Conservation (phyloP, 1,140 invertebrate genomes). For the Temnothorax longispinosus region DNA sequence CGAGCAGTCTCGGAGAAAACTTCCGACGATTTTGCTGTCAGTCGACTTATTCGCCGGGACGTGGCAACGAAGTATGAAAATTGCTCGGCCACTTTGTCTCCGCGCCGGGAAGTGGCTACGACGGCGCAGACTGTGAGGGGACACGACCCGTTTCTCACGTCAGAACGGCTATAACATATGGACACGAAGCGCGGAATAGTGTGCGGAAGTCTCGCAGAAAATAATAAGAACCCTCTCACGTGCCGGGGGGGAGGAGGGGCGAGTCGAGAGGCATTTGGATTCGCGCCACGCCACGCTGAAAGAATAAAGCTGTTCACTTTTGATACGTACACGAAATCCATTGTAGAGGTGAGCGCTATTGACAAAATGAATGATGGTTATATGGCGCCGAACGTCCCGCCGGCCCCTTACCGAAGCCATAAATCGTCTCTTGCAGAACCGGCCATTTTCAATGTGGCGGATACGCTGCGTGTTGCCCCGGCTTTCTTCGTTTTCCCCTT, state of each 20-base stretch:
- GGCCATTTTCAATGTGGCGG: constrained; percentile 65
- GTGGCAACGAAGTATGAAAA: constrained; percentile 55
- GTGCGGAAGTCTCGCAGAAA: constrained; percentile 50
- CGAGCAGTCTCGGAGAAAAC: background rate
- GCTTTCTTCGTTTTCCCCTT: constrained; percentile 12
- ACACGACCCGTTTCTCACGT: constrained; percentile 55
- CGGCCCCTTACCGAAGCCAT: constrained; percentile 72
- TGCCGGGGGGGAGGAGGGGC: background rate
- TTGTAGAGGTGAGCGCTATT: constrained; percentile 79
- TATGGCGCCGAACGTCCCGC: constrained; percentile 78
- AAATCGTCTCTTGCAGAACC: constrained; percentile 78
- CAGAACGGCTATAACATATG: constrained; percentile 39
- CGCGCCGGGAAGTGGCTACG: constrained; percentile 19
- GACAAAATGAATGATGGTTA: constrained; percentile 83
- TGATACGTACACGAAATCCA: constrained; percentile 76
- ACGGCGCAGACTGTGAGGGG: constrained; percentile 12
- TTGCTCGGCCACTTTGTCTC: constrained; percentile 50
- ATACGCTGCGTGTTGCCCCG: constrained; percentile 59
- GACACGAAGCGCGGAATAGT: constrained; percentile 27
- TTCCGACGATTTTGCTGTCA: constrained; percentile 46
- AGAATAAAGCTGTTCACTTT: constrained; percentile 81
- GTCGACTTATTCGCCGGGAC: constrained; percentile 8
- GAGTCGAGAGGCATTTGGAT: constrained; percentile 74
- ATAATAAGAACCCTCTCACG: constrained; percentile 71
- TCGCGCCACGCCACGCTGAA: constrained; percentile 75